Conservation (phyloP, 2,888 invertebrate species). For the Cordilura impudica region DNA sequence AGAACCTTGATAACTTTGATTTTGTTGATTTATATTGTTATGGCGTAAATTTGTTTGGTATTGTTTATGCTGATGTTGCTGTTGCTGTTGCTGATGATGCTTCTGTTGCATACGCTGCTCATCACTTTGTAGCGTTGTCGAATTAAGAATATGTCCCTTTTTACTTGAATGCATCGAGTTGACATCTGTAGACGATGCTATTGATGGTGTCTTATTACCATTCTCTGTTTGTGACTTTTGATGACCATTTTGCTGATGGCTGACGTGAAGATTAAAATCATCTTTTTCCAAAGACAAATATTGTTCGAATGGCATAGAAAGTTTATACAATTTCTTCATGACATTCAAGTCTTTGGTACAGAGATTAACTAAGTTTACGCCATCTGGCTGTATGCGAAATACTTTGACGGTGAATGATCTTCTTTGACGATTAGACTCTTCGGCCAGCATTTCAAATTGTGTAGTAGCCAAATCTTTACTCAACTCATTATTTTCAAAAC, state of each 20-base stretch:
- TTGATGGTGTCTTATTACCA: slow-evolving; percentile 63
- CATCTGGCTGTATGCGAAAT: slow-evolving; percentile 78
- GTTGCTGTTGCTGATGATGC: slow-evolving; percentile 58
- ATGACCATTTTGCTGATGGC: slow-evolving; percentile 29
- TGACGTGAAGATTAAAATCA: slow-evolving; percentile 69
- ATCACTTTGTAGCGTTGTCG: slow-evolving; percentile 70
- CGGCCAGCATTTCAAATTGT: slow-evolving; percentile 84
- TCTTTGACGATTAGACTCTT: slow-evolving; percentile 79
- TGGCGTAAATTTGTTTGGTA: slow-evolving; percentile 15
- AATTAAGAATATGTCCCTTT: slow-evolving; percentile 66
- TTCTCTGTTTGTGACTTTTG: slow-evolving; percentile 38
- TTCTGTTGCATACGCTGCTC: slow-evolving; percentile 66
- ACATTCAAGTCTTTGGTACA: slow-evolving; percentile 79
- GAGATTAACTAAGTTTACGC: slow-evolving; percentile 73
- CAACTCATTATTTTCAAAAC: slow-evolving; percentile 78
- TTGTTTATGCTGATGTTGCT: slow-evolving; percentile 31
- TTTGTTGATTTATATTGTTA: slow-evolving; percentile 32
- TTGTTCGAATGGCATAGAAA: slow-evolving; percentile 77
- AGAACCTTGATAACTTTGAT: slow-evolving; percentile 28
- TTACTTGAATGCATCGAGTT: slow-evolving; percentile 59
- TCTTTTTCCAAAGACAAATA: slow-evolving; percentile 76
- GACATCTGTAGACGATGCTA: slow-evolving; percentile 63
- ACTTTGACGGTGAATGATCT: slow-evolving; percentile 76
- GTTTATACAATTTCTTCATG: slow-evolving; percentile 79
- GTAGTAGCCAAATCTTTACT: slow-evolving; percentile 72